Evolutionary conservation across 2,113 vertebrate genomes (phyloP).

Genomic region (Agelaius tricolor): DNA sequence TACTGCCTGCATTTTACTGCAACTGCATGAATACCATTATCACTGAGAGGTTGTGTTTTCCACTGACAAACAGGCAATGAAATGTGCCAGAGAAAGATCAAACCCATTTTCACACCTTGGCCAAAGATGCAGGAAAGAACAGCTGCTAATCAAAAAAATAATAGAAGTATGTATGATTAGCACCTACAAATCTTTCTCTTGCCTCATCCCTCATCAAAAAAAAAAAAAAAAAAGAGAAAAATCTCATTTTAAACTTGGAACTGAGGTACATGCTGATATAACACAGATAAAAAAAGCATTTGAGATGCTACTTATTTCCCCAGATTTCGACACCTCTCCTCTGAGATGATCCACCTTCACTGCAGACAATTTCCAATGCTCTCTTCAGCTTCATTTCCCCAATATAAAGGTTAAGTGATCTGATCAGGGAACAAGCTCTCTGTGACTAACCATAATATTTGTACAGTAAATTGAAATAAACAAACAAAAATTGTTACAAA

Average conservation of each 20-base stretch:
- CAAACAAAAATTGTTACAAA: background rate
- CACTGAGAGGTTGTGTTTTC: background rate
- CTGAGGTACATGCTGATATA: background rate
- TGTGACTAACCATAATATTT: background rate
- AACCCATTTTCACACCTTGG: background rate
- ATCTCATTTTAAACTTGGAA: background rate
- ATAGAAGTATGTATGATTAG: background rate
- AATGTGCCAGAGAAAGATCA: background rate
- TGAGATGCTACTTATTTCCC: background rate
- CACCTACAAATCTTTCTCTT: rapidly evolving
- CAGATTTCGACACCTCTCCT: background rate
- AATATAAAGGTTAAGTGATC: background rate
- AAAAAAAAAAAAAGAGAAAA: background rate
- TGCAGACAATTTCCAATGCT: background rate
- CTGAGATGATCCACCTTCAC: background rate
- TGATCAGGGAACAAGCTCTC: background rate
- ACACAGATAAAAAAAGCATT: background rate
- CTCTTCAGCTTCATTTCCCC: background rate
- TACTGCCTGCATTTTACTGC: background rate
- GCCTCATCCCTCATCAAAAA: background rate
- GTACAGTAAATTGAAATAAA: background rate
- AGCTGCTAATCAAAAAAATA: background rate
- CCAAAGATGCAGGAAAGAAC: background rate
- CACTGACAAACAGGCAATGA: background rate
- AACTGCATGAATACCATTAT: background rate